Evolutionary conservation across 2,797 vertebrate species (phyloP).

Genomic region (Argya squamiceps): DNA sequence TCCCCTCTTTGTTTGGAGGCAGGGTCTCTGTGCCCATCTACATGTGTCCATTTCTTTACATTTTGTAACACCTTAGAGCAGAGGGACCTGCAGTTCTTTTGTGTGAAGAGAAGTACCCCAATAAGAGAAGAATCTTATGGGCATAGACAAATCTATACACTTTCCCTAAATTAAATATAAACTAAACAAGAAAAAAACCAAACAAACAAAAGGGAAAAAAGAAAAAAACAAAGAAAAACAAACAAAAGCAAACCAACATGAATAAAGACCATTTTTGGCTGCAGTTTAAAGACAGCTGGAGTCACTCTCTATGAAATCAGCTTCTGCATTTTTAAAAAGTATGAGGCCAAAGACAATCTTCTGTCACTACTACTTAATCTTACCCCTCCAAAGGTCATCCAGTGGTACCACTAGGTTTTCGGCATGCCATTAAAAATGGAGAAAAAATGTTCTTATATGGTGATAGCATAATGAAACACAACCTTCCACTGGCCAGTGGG

Average conservation of each 20-base stretch:
- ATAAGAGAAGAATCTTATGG: background rate
- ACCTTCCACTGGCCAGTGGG: slow-evolving; percentile 44
- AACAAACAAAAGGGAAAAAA: background rate
- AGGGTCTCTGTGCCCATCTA: background rate
- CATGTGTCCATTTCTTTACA: background rate
- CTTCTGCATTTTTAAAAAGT: slow-evolving; percentile 25
- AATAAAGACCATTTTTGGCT: background rate
- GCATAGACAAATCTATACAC: background rate
- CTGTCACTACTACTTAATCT: slow-evolving; percentile 49
- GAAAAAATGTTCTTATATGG: slow-evolving; percentile 62
- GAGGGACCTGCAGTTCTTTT: background rate
- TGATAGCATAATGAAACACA: slow-evolving; percentile 58
- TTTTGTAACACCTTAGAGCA: background rate
- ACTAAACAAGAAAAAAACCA: background rate
- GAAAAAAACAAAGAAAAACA: background rate
- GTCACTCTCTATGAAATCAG: background rate
- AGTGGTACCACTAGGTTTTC: background rate
- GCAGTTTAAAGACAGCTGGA: slow-evolving; percentile 23
- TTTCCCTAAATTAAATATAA: background rate
- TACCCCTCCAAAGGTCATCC: slow-evolving; percentile 19
- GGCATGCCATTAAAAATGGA: slow-evolving; percentile 7
- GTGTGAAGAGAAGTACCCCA: background rate
- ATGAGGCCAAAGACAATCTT: slow-evolving; percentile 36
- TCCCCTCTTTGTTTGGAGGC: background rate
- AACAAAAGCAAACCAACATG: background rate